Evolutionary conservation across 2,888 invertebrate species (phyloP).

Genomic region (Cryptocephalus primarius): DNA sequence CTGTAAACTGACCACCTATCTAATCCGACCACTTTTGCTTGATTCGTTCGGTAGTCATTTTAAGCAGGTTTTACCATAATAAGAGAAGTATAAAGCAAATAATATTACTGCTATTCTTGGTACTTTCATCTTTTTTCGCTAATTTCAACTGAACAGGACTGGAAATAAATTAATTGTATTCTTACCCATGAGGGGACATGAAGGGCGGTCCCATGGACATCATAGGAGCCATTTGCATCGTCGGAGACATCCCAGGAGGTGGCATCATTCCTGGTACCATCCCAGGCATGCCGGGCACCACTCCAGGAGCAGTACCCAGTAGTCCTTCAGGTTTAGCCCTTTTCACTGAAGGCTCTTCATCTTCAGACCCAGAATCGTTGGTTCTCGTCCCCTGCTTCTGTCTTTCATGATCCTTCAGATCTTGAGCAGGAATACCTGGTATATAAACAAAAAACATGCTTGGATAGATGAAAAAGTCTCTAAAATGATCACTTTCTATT

Average conservation of each 20-base stretch:
- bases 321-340: slow-evolving; percentile 61
- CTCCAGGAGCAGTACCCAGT: slow-evolving; percentile 50
- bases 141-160: too few species aligned
- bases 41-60: too few species aligned
- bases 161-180: neutral
- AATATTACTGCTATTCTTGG: too few species aligned
- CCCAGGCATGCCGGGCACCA: slow-evolving; percentile 45
- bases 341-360: slow-evolving; percentile 72
- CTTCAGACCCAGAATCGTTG: slow-evolving; percentile 55
- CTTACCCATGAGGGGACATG: slow-evolving; percentile 57
- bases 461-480: neutral
- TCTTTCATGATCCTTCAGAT: slow-evolving; percentile 87
- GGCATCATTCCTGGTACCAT: slow-evolving; percentile 58
- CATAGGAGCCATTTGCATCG: slow-evolving; percentile 50
- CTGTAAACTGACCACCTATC: too few species aligned
- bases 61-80: too few species aligned
- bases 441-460: slow-evolving; percentile 14
- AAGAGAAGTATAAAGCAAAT: too few species aligned
- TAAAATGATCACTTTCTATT: too few species aligned
- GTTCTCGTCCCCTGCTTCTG: slow-evolving; percentile 53
- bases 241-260: slow-evolving; percentile 43
- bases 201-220: slow-evolving; percentile 50
- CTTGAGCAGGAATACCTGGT: slow-evolving; percentile 75
- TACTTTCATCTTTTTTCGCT: too few species aligned
- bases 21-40: too few species aligned